These are phyloP conservation scores for Ennomos quercinarius DNA, from an alignment of 2,888 invertebrate genomes.

Conservation along the genomic window DNA sequence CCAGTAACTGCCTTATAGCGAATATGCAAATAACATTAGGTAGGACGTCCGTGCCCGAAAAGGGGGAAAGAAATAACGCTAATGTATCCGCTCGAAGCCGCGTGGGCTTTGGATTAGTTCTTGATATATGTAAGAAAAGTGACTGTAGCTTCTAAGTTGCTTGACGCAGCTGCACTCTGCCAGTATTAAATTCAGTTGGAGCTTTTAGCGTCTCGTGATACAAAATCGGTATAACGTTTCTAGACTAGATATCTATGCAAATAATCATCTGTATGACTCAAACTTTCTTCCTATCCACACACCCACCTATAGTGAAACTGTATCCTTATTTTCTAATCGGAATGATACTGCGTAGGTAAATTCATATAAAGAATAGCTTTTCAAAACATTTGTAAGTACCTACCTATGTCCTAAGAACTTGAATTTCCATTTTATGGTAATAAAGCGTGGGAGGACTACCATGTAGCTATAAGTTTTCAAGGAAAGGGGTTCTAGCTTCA, in stretches of 20 bases:
- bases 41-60: slow-evolving; percentile 80
- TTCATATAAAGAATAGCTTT: too few relatives aligned
- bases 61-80: slow-evolving; percentile 77
- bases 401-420: slow-evolving; percentile 23
- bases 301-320: slow-evolving; percentile 9
- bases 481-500: slow-evolving; percentile 56
- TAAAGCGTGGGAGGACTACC: slow-evolving; percentile 25
- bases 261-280: slow-evolving; percentile 1
- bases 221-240: slow-evolving; percentile 17
- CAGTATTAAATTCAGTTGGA: slow-evolving; percentile 25
- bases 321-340: slow-evolving; percentile 9
- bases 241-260: slow-evolving; percentile 16
- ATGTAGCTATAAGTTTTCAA: slow-evolving; percentile 50
- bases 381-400: slow-evolving; percentile 13
- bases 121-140: slow-evolving; percentile 42
- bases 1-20: slow-evolving; percentile 58
- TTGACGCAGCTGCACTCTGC: slow-evolving; percentile 24
- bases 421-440: slow-evolving; percentile 46
- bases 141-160: slow-evolving; percentile 13
- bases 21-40: slow-evolving; percentile 73
- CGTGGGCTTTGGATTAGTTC: slow-evolving; percentile 63
- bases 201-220: slow-evolving; percentile 23
- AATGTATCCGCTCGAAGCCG: slow-evolving; percentile 74
- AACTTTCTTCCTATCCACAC: slow-evolving; percentile 12
- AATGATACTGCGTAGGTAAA: slow-evolving; percentile 30